These are phyloP conservation scores for Gobio gobio DNA, from an alignment of 2,113 vertebrate species.

Conservation along the genomic window DNA sequence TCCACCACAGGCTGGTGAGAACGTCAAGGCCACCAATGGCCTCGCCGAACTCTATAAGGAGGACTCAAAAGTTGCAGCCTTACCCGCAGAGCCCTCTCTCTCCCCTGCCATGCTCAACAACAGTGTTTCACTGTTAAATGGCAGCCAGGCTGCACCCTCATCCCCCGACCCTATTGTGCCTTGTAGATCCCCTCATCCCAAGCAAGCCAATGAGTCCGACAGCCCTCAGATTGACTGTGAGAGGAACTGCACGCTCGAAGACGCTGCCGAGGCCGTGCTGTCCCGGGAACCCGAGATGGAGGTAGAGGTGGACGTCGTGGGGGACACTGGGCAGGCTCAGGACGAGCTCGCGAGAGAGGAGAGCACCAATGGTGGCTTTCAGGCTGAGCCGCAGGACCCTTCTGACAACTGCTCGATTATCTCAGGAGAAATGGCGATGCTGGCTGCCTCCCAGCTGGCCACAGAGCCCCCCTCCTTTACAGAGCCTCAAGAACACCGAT, in stretches of 20 bases:
- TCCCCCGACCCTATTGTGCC: slow-evolving; percentile 90
- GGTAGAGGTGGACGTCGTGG: slow-evolving; percentile 90
- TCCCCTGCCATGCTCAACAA: slow-evolving; percentile 77
- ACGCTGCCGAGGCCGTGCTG: slow-evolving; percentile 46
- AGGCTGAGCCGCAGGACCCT: slow-evolving; percentile 62
- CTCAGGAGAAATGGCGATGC: slow-evolving; percentile 85
- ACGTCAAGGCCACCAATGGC: slow-evolving; percentile 88
- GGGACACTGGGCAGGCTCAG: slow-evolving; percentile 82
- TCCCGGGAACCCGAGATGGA: slow-evolving; percentile 72
- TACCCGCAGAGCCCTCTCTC: slow-evolving; percentile 80
- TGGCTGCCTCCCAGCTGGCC: slow-evolving; percentile 72
- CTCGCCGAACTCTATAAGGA: slow-evolving; percentile 81
- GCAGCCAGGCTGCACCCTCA: slow-evolving; percentile 80
- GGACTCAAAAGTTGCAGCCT: slow-evolving; percentile 72
- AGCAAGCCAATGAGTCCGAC: slow-evolving; percentile 74
- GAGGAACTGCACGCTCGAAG: slow-evolving; percentile 63
- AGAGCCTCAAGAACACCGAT: slow-evolving; percentile 95
- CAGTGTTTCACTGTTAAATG: slow-evolving; percentile 81
- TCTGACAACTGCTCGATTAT: slow-evolving; percentile 75
- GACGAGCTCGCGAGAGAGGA: slow-evolving; percentile 83
- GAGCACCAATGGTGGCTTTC: slow-evolving; percentile 71
- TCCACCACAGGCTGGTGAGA: slow-evolving; percentile 71
- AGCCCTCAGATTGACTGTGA: slow-evolving; percentile 59
- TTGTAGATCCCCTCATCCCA: slow-evolving; percentile 88
- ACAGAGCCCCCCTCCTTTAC: slow-evolving; percentile 78